Conservation (phyloP, 1,140 invertebrate genomes). For the Nilaparvata lugens region DNA sequence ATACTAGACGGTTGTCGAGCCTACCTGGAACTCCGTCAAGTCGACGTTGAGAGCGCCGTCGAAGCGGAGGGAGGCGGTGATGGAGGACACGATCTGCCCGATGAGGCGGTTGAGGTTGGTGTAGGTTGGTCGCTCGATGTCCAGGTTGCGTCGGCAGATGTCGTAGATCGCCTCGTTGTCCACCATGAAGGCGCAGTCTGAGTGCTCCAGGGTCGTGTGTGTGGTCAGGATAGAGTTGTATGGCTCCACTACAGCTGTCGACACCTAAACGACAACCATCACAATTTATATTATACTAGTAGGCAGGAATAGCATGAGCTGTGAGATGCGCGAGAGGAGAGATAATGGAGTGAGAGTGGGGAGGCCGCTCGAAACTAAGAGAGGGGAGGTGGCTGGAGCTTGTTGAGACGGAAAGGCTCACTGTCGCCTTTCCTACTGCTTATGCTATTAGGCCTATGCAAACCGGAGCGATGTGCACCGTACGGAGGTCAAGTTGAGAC, state of each 20-base stretch:
- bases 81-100: conserved; percentile 78
- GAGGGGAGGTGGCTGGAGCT: no score
- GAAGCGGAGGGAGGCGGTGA: conserved; percentile 80
- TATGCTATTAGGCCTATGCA: no score
- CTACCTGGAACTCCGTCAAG: conserved; percentile 73
- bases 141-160: conserved; percentile 79
- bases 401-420: no score
- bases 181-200: conserved; percentile 82
- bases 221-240: conserved; percentile 80
- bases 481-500: no score
- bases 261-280: conserved; percentile 45
- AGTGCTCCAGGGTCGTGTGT: conserved; percentile 72
- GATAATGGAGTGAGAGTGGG: no score
- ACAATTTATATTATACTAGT: conserved; percentile 31
- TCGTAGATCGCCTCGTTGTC: conserved; percentile 89
- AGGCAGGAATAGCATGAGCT: no score
- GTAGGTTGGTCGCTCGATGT: conserved; percentile 78
- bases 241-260: conserved; percentile 83
- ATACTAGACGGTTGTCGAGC: no score
- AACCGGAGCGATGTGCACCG: no score
- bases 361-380: no score
- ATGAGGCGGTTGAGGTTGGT: conserved; percentile 70
- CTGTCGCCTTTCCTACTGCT: no score
- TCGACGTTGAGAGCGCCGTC: conserved; percentile 84
- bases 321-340: no score